Base-by-base conservation (phyloP, 2,888 invertebrate genomes). In the Euplagia quadripunctaria region DNA sequence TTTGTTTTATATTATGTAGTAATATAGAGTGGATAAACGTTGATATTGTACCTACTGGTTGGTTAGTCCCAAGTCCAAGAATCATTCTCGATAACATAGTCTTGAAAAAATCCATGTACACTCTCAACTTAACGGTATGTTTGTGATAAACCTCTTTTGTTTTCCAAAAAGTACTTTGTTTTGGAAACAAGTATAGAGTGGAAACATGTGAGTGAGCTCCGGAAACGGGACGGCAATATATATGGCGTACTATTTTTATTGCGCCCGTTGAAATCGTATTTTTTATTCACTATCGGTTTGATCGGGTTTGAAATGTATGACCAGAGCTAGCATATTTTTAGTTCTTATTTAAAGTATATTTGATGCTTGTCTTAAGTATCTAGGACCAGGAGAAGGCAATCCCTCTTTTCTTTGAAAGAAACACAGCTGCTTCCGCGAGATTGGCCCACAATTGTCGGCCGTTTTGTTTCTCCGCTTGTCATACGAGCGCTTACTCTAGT, bases 91-190 rank as follows among this genome's bases (percentile, higher is more conserved):
- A 41, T 11, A 9, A 41, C 31, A 51, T n/a, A 51, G 52, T 43
- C n/a, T 42, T 6, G n/a, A 55, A 68, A 68, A 68, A 68, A 55
- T 55, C 79, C 11, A 20, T 65, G 77, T 83, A 74, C 51, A 66
- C 20, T 67, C 70, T 64, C 76, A 79, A 73, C 85, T 64, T 82
- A 74, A 79, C 71, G 63, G 52, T 58, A 42, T 86, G 87, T 87
- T 88, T 85, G 83, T 78, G 75, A 80, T 78, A 76, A 72, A 74
- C 65, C 80, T 79, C 85, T 82, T 85, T 89, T 89, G 87, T 83
- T 87, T 89, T 87, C 86, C 76, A 83, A 86, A 89, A 85, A 84
- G 79, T 80, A 82, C 79, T 81, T 85, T 87, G 85, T 86, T 87
- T 87, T 85, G 70, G 41, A 78, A 82, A 86, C 83, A 81, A 75